A percentile compares a stretch with the other conserved stretches of the same genome.
Evolutionary conservation across 2,888 invertebrate species (phyloP).

Genomic region (Phymatocera aterrima): DNA sequence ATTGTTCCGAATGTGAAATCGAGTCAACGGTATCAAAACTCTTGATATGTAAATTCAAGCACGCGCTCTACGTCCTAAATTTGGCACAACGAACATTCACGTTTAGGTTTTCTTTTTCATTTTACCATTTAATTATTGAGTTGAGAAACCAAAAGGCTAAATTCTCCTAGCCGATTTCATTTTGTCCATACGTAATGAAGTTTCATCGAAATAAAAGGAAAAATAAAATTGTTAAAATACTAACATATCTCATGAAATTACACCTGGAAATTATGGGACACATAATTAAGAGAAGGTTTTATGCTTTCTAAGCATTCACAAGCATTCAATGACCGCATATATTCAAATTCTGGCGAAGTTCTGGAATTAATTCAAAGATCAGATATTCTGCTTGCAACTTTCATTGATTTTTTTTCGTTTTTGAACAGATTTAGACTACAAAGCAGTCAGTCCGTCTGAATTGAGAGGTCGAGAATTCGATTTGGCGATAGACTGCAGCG

Average conservation of each 20-base stretch:
- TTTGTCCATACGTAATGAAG: background rate
- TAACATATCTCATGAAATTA: no score
- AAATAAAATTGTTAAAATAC: no score
- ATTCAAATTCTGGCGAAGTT: no score
- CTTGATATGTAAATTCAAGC: background rate
- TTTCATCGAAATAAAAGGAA: no score
- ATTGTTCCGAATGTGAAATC: background rate
- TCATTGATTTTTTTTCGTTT: background rate
- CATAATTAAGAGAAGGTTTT: no score
- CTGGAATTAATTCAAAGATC: background rate
- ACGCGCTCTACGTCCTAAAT: background rate
- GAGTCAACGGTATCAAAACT: background rate
- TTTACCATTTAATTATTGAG: no score
- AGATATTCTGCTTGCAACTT: background rate
- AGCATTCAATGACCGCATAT: no score
- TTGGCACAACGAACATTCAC: background rate
- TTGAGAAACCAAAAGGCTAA: background rate
- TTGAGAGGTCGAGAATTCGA: constrained; percentile 78
- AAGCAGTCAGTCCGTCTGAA: constrained; percentile 77
- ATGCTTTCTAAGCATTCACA: no score
- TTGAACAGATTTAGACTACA: constrained; percentile 79
- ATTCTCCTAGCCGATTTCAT: background rate
- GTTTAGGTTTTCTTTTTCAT: no score
- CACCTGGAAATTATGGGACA: no score
- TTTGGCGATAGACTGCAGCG: constrained; percentile 85